phyloP scores from a whole-genome alignment of 2,113 vertebrate species.

The Morone chrysops region DNA sequence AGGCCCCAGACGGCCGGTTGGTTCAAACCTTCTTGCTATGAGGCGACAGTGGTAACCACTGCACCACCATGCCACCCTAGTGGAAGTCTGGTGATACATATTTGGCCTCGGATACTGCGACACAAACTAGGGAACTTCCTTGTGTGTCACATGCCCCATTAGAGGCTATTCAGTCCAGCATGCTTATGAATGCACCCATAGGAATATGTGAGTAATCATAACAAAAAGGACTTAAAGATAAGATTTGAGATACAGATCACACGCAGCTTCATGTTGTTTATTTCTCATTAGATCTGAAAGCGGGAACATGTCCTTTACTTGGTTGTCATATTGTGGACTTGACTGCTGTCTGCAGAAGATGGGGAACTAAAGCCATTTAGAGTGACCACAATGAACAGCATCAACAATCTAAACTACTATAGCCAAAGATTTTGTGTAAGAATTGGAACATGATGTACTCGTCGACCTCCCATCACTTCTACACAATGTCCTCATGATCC shows the following conservation, averaged over 20 bases:
- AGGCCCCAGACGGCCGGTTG: no score
- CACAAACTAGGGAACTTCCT: not conserved
- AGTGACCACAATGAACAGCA: not conserved
- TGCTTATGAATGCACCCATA: not conserved
- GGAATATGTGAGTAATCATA: conserved; percentile 2
- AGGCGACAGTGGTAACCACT: no score
- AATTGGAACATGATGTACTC: not conserved
- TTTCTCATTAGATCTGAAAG: not conserved
- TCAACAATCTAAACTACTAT: not conserved
- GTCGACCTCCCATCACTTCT: not conserved
- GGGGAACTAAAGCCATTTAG: no score
- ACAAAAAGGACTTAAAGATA: not conserved
- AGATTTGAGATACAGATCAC: not conserved
- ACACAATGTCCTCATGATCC: not conserved
- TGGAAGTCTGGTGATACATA: no score
- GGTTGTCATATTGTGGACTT: no score
- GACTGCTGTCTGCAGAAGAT: no score
- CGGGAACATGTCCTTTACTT: not conserved
- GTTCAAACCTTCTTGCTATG: no score
- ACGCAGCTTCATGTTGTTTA: not conserved
- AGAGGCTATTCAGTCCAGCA: not conserved
- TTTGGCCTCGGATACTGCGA: not conserved
- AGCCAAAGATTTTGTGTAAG: not conserved
- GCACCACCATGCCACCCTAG: no score
- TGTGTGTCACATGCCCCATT: not conserved